Evolutionary conservation across 2,888 invertebrate genomes (phyloP).

Genomic region (Pollenia angustigena): DNA sequence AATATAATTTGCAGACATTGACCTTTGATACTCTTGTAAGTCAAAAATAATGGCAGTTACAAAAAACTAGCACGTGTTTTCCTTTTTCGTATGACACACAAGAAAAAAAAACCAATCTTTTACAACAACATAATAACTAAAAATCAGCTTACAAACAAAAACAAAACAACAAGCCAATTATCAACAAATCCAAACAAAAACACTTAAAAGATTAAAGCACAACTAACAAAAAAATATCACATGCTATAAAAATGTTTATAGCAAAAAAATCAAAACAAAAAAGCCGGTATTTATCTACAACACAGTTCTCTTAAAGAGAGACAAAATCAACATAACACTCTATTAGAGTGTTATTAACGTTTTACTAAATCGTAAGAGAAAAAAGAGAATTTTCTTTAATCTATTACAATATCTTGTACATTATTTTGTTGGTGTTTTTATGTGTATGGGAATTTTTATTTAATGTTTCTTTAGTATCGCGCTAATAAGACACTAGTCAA

Average conservation of each 20-base stretch:
- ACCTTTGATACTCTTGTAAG: constrained; percentile 44
- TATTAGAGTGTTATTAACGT: neutral
- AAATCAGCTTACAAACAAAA: neutral
- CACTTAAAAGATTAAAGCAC: neutral
- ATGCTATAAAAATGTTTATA: constrained; percentile 41
- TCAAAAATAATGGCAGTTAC: constrained; percentile 14
- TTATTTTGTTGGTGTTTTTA: neutral
- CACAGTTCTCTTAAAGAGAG: constrained; percentile 29
- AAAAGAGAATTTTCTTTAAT: constrained; percentile 34
- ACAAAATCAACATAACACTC: neutral
- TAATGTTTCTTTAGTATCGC: constrained; percentile 37
- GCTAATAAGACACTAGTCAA: constrained; percentile 19
- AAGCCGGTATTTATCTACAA: constrained; percentile 66
- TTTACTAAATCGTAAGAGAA: constrained; percentile 15
- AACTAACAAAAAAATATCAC: constrained; percentile 39
- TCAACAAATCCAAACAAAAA: constrained; percentile 1
- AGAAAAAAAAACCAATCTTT: constrained; percentile 17
- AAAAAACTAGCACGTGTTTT: constrained; percentile 48
- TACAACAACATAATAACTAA: constrained; percentile 28
- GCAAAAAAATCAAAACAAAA: constrained; percentile 51
- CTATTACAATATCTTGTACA: constrained; percentile 40
- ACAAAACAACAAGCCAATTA: constrained; percentile 20
- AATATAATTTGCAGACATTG: constrained; percentile 49
- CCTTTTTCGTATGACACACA: constrained; percentile 13
- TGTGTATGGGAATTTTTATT: constrained; percentile 60